These are phyloP conservation scores for Argopecten irradians DNA, from an alignment of 1,140 invertebrate species.

Conservation along the genomic window DNA sequence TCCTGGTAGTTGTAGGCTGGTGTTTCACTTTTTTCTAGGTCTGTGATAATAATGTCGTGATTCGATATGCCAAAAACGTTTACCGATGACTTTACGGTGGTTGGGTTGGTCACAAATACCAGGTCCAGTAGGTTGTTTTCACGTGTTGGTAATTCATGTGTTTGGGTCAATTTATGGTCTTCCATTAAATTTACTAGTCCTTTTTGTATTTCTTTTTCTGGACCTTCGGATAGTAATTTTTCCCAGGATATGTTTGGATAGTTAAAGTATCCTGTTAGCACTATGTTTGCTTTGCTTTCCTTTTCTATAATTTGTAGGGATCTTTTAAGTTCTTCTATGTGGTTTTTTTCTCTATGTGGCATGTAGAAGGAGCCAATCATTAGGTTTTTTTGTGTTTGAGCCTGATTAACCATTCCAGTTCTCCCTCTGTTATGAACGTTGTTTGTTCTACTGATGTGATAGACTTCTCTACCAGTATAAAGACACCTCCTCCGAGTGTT, in stretches of 20 bases:
- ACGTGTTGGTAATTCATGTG: conserved; percentile 33
- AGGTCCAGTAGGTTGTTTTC: conserved; percentile 28
- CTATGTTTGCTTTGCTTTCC: not conserved
- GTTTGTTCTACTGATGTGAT: conserved; percentile 25
- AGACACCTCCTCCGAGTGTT: conserved; percentile 37
- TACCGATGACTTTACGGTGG: conserved; percentile 34
- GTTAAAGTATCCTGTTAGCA: conserved; percentile 35
- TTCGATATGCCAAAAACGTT: conserved; percentile 34
- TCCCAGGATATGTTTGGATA: conserved; percentile 38
- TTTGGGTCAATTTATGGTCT: conserved; percentile 26
- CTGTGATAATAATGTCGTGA: conserved; percentile 38
- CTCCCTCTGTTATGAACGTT: conserved; percentile 37
- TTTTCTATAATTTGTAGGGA: not conserved
- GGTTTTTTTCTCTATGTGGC: conserved; percentile 32
- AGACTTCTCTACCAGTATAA: conserved; percentile 32
- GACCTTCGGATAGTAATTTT: not conserved
- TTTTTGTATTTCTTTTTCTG: conserved; percentile 11
- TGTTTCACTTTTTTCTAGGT: conserved; percentile 36
- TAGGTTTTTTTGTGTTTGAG: conserved; percentile 30
- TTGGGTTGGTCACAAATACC: conserved; percentile 33
- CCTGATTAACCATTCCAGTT: conserved; percentile 43
- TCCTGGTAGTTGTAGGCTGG: conserved; percentile 14
- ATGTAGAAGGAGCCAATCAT: conserved; percentile 27
- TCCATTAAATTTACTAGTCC: conserved; percentile 26
- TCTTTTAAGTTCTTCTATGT: conserved; percentile 32